phyloP scores from a whole-genome alignment of 2,113 vertebrate genomes.

The Hippocampus abdominalis region DNA sequence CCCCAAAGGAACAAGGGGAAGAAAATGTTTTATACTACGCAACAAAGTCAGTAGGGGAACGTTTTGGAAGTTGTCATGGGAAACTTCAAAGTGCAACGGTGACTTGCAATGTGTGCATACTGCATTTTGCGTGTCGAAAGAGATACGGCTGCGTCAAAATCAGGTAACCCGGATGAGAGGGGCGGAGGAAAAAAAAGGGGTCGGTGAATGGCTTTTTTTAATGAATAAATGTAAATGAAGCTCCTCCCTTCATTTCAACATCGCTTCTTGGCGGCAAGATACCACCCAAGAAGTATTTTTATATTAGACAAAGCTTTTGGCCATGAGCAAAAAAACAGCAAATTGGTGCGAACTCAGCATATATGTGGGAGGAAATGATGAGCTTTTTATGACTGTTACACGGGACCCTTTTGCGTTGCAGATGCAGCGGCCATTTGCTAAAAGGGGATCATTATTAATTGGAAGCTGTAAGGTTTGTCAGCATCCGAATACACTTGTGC shows the following conservation, averaged over 20 bases:
- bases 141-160: too few relatives aligned
- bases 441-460: constrained; percentile 4
- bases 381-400: background rate
- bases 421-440: constrained; percentile 1
- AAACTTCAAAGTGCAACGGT: too few relatives aligned
- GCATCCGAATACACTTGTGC: constrained; percentile 32
- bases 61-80: too few relatives aligned
- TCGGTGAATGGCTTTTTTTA: too few relatives aligned
- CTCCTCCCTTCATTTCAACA: background rate
- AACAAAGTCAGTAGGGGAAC: too few relatives aligned
- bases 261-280: background rate
- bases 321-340: background rate
- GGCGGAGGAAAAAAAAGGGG: too few relatives aligned
- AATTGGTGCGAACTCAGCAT: background rate
- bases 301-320: background rate
- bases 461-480: constrained; percentile 16
- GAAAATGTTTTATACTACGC: too few relatives aligned
- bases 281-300: background rate
- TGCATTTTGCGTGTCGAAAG: too few relatives aligned
- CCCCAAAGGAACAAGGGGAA: too few relatives aligned
- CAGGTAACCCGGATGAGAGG: too few relatives aligned
- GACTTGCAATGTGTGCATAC: too few relatives aligned
- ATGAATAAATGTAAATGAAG: background rate
- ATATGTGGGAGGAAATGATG: background rate
- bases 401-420: background rate